Conservation (phyloP, 2,113 vertebrate species). For the Orthochromis malagaraziensis region DNA sequence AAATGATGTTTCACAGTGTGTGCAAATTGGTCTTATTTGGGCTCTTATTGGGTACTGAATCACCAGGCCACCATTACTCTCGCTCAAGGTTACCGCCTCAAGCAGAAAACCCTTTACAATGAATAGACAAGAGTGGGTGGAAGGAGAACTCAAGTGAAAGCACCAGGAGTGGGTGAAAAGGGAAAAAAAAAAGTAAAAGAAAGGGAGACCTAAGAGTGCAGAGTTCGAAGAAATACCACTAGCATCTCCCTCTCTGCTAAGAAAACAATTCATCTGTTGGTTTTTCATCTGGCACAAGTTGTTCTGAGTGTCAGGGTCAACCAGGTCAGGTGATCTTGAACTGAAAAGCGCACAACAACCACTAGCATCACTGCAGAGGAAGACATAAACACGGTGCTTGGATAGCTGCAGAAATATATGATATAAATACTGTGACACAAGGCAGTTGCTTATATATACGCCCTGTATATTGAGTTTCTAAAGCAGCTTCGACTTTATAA, state of each 20-base stretch:
- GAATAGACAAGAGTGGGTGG: conserved; percentile 30
- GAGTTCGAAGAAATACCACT: not conserved
- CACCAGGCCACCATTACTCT: not conserved
- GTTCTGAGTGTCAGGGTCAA: not conserved
- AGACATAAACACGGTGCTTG: not conserved
- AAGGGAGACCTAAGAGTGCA: not conserved
- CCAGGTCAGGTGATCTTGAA: conserved; percentile 2
- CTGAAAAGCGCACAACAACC: not conserved
- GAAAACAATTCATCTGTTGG: not conserved
- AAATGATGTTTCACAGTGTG: not conserved
- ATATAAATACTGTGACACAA: not conserved
- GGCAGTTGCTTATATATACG: not conserved
- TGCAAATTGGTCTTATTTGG: not conserved
- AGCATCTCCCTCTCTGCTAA: not conserved
- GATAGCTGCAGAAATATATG: not conserved
- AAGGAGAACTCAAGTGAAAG: not conserved
- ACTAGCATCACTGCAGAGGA: not conserved
- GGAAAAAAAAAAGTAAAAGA: not conserved
- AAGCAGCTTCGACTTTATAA: not conserved
- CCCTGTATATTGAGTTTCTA: not conserved
- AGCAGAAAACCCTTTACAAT: not conserved
- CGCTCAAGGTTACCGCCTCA: not conserved
- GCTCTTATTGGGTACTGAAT: not conserved
- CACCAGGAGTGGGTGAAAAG: not conserved
- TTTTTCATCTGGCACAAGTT: not conserved